Evolutionary conservation across 2,888 invertebrate genomes (phyloP), one percentile per base, ranked within the genome.

Genomic region (Leptinotarsa rubiginosa): DNA sequence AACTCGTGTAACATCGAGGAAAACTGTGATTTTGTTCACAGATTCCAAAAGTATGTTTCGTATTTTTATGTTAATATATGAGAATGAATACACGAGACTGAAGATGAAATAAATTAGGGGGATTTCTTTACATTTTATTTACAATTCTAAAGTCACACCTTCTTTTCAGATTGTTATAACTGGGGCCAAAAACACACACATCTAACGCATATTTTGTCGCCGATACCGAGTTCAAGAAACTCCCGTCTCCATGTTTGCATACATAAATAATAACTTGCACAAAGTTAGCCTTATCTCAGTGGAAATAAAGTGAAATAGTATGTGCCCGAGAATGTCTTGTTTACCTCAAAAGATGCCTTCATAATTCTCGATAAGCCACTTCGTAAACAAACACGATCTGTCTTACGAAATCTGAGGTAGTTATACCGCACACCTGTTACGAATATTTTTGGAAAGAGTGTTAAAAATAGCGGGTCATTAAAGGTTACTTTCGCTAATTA

Each of bases 241-340:
- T 74, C 67, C 41, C 15, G 62, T 16, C 62, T 62, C n/a, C 62
- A 10, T 41, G 62, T 62, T 31, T 70, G 70, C 59, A 74, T 66
- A 70, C 52, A 65, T 67, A 70, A 74, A 62, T 62, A 62, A 74
- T 70, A 74, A 74, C 41, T 74, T 74, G 70, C 70, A 67, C 70
- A 70, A 74, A 69, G 66, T 66, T 64, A 54, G 12, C 69, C 69
- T 73, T 73, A 73, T 73, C 69, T 64, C 47, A 52, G 59, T 64
- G 47, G 50, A 67, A 72, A 72, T 25, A 68, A 72, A 72, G 67
- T 64, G 52, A 70, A 65, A 65, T n/a, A 31, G 31, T 62, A 62
- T 62, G 62, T 31, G 31, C 20, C 22, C 20, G 56, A 20, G 56
- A 56, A 15, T 56, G 20, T 56, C 25, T 31, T 62, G 62, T 62